Base-by-base conservation (phyloP, 1,140 invertebrate species). In the Branchinecta lynchi region DNA sequence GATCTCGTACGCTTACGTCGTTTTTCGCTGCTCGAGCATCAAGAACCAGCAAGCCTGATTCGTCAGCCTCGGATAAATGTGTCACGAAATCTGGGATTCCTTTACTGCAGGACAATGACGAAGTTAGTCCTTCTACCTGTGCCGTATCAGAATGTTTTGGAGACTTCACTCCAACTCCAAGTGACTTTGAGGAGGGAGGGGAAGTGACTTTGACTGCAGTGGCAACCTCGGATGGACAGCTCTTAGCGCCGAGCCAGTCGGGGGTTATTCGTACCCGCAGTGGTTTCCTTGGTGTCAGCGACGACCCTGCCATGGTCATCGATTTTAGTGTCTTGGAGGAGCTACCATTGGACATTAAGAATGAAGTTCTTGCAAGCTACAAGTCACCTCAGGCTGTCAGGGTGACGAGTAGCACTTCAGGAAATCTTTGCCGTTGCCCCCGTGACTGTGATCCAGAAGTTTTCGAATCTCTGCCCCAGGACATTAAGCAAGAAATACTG, bases 221-320 rank as follows among this genome's bases (percentile, higher is more conserved):
- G 70, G 46, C 32, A 43, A 69, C 44, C 44, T 44, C 17, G 45
- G 45, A 32, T 67, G 65, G 65, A 44, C 43, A n/a, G 20, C 45
- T 44, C 67, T 75, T 75, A 67, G 74, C 75, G 70, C 75, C 75
- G 21, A 75, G 76, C 78, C 68, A 73, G 74, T 79, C 21, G 79
- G 75, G 70, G 79, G 77, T 77, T 78, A 71, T n/a, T n/a, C n/a
- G 80, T 86, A 78, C 79, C 79, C 45, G 86, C 88, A 77, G 78
- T 84, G 7, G 86, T 87, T 75, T 86, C 86, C 1, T 84, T 84
- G 12, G 85, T 86, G 10, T 88, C 88, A 76, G 88, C 87, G 74
- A 81, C 79, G 66, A 46, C 9, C 43, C 45, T 43, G 5, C 8
- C 43, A 21, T 65, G 15, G 45, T 65, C 21, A 44, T 66, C 46